Evolutionary conservation across 2,113 vertebrate species (phyloP).

Genomic region (Neopipo cinnamomea): DNA sequence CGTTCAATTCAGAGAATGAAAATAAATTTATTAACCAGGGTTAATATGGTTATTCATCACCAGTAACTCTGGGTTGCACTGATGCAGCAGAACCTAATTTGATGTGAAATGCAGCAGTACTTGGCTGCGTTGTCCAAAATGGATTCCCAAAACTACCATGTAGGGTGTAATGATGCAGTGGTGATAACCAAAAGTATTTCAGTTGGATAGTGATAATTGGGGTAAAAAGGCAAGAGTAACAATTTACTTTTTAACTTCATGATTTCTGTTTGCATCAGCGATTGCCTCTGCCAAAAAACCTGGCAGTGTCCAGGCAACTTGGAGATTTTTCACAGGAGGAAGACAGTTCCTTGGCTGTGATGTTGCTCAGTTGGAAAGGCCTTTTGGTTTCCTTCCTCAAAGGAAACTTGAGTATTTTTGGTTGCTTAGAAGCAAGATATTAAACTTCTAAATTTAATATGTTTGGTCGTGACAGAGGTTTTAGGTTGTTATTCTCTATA

Average conservation of each 20-base stretch:
- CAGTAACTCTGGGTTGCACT: not conserved
- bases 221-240: not conserved
- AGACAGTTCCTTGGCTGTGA: not conserved
- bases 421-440: not conserved
- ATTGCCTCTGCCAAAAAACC: not conserved
- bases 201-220: not conserved
- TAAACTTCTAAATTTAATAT: not conserved
- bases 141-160: not conserved
- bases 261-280: not conserved
- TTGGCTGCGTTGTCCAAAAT: not conserved
- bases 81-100: not conserved
- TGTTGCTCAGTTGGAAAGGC: not conserved
- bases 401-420: not conserved
- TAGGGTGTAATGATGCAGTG: not conserved
- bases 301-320: not conserved
- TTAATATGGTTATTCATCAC: not conserved
- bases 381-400: not conserved
- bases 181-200: not conserved
- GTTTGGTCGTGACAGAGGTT: not conserved
- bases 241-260: not conserved
- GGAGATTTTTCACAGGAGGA: not conserved
- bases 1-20: not conserved
- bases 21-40: not conserved
- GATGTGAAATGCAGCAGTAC: not conserved
- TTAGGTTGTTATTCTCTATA: not conserved